Conservation (phyloP, 2,113 vertebrate species). For the Saimiri boliviensis region DNA sequence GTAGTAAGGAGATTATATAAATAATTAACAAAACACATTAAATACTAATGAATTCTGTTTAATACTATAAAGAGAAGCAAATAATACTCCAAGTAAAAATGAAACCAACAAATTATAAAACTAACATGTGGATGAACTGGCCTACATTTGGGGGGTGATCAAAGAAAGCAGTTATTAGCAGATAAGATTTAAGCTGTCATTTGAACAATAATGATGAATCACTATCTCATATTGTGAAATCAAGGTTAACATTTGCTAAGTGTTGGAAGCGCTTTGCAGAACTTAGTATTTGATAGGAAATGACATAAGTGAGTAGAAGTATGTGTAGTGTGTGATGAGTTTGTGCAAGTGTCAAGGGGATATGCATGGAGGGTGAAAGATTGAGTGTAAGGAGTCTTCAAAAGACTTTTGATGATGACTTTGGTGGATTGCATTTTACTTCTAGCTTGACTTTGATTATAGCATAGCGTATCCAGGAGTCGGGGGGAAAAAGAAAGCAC, state of each 20-base stretch:
- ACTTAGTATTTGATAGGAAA: no score
- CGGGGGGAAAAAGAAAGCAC: not conserved
- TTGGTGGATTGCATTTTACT: not conserved
- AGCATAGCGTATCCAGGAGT: not conserved
- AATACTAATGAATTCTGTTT: not conserved
- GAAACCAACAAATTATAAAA: not conserved
- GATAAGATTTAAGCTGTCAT: not conserved
- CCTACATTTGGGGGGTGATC: not conserved
- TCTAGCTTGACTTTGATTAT: not conserved
- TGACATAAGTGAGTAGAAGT: not conserved
- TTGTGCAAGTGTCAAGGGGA: rapidly evolving
- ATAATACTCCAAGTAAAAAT: not conserved
- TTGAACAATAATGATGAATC: not conserved
- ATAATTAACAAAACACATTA: not conserved
- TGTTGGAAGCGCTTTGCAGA: not conserved
- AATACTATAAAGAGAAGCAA: not conserved
- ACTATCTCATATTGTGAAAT: not conserved
- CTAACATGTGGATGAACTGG: no score
- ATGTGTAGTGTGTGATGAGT: no score
- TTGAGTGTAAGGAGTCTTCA: rapidly evolving
- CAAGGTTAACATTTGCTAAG: not conserved
- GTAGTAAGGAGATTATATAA: not conserved
- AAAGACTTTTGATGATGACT: not conserved
- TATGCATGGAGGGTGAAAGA: not conserved
- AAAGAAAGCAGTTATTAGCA: not conserved